Evolutionary conservation across 2,797 vertebrate genomes (phyloP), one percentile per base, ranked within the genome.

Genomic region (Lutjanus campechanus): DNA sequence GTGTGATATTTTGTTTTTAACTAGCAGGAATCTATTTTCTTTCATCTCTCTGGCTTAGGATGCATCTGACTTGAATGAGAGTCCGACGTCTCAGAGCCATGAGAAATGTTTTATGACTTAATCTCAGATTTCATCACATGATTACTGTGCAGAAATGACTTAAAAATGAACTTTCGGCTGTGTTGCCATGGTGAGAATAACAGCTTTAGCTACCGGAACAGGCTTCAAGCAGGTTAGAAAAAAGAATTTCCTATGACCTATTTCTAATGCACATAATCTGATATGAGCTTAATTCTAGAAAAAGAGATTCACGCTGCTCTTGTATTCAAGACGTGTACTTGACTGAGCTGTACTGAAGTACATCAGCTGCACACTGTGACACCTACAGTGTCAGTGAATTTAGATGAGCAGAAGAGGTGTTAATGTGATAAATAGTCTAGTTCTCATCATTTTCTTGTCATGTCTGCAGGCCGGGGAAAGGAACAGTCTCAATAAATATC

Each of bases 1-100:
- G 10, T 15, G 25, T 65, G 55, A 79, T 76, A 40, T 50, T 68
- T 68, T 47, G 6, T 8, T 78, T 87, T 83, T 4, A 54, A 40
- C 67, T 7, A 5, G n/a, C 61, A 41, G 50, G 58, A 41, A 78
- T 67, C 22, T 41, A 25, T 44, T 63, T 43, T 54, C 77, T 88
- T 85, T 91, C 62, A 89, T 83, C 79, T 76, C 25, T 22, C 1
- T 10, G 69, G 61, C 61, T 60, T 66, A 61, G 68, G 73, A 50
- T 50, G 29, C 20, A 55, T 41, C 53, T 59, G 61, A 81, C 10
- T 6, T 17, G 6, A 70, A 13, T n/a, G 15, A 59, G 53, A 54
- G 10, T 53, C 44, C 3, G 36, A 25, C 22, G 29, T n/a, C 19
- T 76, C 17, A 43, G 44, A n/a, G 7, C 3, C 55, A 4, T 22